Conservation (phyloP, 2,888 invertebrate genomes). For the Mythimna impura region DNA sequence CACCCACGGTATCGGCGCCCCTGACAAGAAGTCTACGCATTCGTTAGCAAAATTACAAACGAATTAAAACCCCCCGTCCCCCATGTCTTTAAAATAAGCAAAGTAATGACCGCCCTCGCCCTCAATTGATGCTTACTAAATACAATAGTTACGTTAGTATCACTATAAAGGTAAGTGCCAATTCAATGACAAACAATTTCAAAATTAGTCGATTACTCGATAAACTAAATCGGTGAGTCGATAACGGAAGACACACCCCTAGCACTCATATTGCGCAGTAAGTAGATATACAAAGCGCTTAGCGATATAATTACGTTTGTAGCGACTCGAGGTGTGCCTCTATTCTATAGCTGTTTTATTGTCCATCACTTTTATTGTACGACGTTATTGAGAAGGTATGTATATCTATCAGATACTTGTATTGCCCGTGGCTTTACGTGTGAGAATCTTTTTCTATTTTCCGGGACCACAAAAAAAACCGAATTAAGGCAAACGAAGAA, state of each 20-base stretch:
- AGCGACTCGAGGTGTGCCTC: constrained; percentile 54
- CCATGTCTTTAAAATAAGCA: no score
- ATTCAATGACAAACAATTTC: no score
- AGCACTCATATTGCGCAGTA: constrained; percentile 48
- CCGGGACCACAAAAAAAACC: background rate
- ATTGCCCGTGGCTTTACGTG: no score
- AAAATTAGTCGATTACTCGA: constrained; percentile 5
- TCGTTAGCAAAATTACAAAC: no score
- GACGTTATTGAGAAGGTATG: constrained; percentile 34
- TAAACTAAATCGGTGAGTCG: constrained; percentile 32
- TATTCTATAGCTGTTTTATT: constrained; percentile 55
- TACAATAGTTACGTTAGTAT: no score
- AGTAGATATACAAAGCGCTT: constrained; percentile 49
- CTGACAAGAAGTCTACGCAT: no score
- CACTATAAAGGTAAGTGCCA: no score
- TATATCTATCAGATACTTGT: constrained; percentile 19
- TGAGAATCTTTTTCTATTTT: background rate
- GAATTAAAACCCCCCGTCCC: no score
- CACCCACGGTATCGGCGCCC: no score
- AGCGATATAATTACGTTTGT: constrained; percentile 64
- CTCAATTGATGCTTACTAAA: no score
- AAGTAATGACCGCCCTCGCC: no score
- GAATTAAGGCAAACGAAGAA: no score
- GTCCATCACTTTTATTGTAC: constrained; percentile 36
- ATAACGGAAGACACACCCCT: constrained; percentile 44